Percentiles rank a stretch among this genome's conserved stretches.
Conservation (phyloP, 2,888 invertebrate genomes). For the Meiosimyza decipiens region DNA sequence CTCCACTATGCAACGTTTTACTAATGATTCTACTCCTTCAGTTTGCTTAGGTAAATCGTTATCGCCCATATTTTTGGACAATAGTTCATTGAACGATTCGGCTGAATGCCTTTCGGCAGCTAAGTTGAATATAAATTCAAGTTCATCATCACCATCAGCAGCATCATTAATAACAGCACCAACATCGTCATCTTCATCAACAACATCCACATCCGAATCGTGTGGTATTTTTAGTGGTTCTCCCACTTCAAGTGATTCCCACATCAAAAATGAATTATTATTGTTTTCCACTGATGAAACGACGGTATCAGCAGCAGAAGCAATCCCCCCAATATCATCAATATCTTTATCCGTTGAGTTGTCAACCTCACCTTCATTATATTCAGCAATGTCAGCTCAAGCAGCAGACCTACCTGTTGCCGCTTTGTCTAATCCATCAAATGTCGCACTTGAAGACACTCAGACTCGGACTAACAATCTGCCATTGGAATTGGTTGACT, state of each 20-base stretch:
- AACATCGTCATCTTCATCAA: constrained; percentile 29
- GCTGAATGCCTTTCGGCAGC: constrained; percentile 42
- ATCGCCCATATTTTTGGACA: constrained; percentile 36
- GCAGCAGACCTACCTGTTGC: constrained; percentile 18
- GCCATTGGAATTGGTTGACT: not conserved
- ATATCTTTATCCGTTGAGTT: not conserved
- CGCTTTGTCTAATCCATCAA: constrained; percentile 5
- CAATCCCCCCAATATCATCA: not conserved
- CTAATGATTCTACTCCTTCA: constrained; percentile 5
- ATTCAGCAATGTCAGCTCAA: constrained; percentile 7
- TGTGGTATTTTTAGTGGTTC: not conserved
- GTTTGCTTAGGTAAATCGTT: not conserved
- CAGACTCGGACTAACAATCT: not conserved
- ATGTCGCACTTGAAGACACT: constrained; percentile 14
- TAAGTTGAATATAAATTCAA: constrained; percentile 27
- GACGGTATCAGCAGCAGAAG: not conserved
- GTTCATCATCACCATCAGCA: constrained; percentile 13
- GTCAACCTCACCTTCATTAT: constrained; percentile 1
- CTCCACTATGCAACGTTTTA: constrained; percentile 1
- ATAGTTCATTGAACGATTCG: constrained; percentile 42
- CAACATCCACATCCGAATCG: constrained; percentile 13
- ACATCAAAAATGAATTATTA: constrained; percentile 33
- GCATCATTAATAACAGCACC: constrained; percentile 28
- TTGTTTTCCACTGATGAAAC: not conserved
- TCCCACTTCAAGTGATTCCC: constrained; percentile 17